phyloP scores from a whole-genome alignment of 2,113 vertebrate genomes.

The Microtus richardsoni region DNA sequence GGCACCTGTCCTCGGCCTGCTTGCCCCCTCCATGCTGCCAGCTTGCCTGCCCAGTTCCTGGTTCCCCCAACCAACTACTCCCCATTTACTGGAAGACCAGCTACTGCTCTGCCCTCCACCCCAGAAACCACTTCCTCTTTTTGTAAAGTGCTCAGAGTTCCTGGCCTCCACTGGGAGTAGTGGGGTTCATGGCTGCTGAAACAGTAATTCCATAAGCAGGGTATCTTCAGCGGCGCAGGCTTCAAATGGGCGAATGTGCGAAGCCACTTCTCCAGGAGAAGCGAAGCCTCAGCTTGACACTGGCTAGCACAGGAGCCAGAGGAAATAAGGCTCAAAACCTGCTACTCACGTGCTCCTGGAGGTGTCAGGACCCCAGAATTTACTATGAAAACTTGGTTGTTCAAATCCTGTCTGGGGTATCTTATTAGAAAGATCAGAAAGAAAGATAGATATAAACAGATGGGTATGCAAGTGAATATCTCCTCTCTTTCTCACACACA shows the following conservation, averaged over 20 bases:
- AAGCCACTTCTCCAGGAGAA: constrained; percentile 6
- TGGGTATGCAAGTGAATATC: background rate
- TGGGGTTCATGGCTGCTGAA: background rate
- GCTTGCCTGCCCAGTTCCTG: background rate
- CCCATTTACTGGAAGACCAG: background rate
- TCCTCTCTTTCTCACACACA: background rate
- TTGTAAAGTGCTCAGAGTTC: background rate
- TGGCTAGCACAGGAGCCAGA: background rate
- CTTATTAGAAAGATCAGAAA: background rate
- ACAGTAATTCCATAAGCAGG: accelerated
- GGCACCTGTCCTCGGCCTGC: accelerated
- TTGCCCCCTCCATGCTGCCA: too few species aligned
- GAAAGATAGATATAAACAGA: background rate
- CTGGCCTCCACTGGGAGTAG: background rate
- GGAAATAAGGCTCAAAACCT: background rate
- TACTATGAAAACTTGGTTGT: background rate
- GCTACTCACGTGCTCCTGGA: background rate
- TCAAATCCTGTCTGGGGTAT: background rate
- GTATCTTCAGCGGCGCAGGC: background rate
- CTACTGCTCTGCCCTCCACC: background rate
- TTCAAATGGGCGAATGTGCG: background rate
- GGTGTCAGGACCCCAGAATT: background rate
- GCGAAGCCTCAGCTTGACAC: background rate
- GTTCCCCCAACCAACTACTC: background rate
- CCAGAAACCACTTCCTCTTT: background rate